Base-by-base conservation (phyloP, 2,797 vertebrate genomes). In the Sitta carolinensis region DNA sequence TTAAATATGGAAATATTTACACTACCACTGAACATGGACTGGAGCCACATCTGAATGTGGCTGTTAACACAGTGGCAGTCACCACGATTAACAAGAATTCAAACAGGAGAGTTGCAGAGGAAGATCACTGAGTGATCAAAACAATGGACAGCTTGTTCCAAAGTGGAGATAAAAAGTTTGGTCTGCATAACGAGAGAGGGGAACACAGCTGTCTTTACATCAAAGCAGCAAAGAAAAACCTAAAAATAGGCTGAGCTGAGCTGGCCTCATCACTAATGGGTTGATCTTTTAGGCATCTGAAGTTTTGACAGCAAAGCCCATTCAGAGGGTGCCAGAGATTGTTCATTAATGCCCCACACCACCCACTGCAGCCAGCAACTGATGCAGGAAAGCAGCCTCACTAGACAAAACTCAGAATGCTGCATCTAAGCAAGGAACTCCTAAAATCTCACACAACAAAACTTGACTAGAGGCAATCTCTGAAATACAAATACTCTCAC, bases 201-300 rank as follows among this genome's bases (percentile, higher is more conserved):
- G 69, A 82, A 84, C 87, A 88, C 91, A 94, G 94, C 83, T 94
- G 87, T 84, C 95, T 93, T 93, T 86, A 95, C 80, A 94, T 96
- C 84, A 95, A 95, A 94, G 51, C 58, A 84, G 79, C 58, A 86
- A 72, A 86, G 73, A 47, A 86, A 91, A 91, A 45, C 21, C 79
- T 57, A 84, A 95, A 96, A 94, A 88, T 58, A 93, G 62, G 62
- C 76, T 48, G 69, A 86, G 87, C 83, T 84, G 94, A 84, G 4
- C 66, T 75, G 80, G 87, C 58, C 79, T 91, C 50, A 52, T 94
- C 76, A 19, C 54, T 80, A 91, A 78, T 36, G 50, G 76, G 76
- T 36, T 83, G 79, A 93, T 91, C 87, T 88, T 86, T 80, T 7
- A 62, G 84, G 85, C 93, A 84, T 78, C 69, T 84, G 66, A 94